Base-by-base conservation (phyloP, 1,140 invertebrate genomes). In the Thrips palmi region DNA sequence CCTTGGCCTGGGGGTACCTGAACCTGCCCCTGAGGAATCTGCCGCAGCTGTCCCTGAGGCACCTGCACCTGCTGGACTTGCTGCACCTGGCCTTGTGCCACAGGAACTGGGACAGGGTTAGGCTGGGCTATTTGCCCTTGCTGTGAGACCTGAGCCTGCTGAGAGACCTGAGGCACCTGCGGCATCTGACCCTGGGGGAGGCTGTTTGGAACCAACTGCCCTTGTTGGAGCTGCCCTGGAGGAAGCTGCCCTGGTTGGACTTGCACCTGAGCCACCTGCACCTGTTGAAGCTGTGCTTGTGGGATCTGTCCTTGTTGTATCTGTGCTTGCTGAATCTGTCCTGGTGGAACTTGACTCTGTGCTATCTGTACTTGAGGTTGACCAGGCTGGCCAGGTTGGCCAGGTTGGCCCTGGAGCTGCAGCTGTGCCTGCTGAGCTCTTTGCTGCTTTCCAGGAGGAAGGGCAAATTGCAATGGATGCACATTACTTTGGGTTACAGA, bases 381-480 rank as follows among this genome's bases (percentile, higher is more conserved):
- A 15, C 35, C 32, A 14, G 41, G 42, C 15, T 45, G 46, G 27
- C 31, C 24, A 12, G 35, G 25, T 15, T 27, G 12, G 12, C 24
- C 12, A 12, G 7, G 7, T 27, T 27, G 7, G 24, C 24, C 7
- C 24, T 27, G 57, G 51, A 68, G 61, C 37, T 70, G 68, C 40
- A 64, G 62, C 23, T 46, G 64, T 43, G 47, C 59, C 53, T 57
- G 60, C 12, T 61, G 60, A 3, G 58, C 37, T n/a, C 52, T 49
- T 14, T 50, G 48, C 2, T 63, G 57, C 6, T 66, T 60, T 2
- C 61, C 64, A 1, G 61, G 54, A 11, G 62, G 62, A 1, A 63
- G 59, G 2, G 62, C 57, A 11, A 62, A 61, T n/a, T 62, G 56
- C 0, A 55, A 53, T 41, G 67, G 64, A 40, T 55, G 58, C 7